Conservation (phyloP, 2,888 invertebrate species). For the Parnassius glacialis region DNA sequence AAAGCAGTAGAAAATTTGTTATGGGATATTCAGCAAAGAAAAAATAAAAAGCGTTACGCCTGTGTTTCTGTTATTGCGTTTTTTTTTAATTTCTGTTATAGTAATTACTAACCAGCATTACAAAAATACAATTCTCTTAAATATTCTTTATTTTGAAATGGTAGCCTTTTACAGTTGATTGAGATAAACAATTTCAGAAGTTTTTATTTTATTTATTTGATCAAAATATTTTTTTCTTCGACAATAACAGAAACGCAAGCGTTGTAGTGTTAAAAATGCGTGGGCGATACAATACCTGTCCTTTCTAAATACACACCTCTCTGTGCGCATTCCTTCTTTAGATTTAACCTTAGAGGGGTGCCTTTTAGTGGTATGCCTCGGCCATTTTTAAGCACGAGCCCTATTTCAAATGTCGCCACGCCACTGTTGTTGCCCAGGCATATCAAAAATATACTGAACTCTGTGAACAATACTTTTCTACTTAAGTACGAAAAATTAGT, state of each 20-base stretch:
- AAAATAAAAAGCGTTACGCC: slow-evolving; percentile 56
- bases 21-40: slow-evolving; percentile 35
- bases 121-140: no score
- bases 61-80: slow-evolving; percentile 49
- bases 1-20: slow-evolving; percentile 28
- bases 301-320: slow-evolving; percentile 90
- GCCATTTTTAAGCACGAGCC: slow-evolving; percentile 90
- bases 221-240: slow-evolving; percentile 26
- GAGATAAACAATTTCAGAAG: no score
- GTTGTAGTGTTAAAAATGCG: slow-evolving; percentile 80
- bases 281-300: slow-evolving; percentile 83
- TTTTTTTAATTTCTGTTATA: slow-evolving; percentile 9
- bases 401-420: slow-evolving; percentile 92
- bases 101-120: background rate
- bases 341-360: slow-evolving; percentile 91
- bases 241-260: slow-evolving; percentile 53
- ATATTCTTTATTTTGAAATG: no score
- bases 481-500: background rate
- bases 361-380: slow-evolving; percentile 90
- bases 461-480: slow-evolving; percentile 67
- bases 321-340: slow-evolving; percentile 96
- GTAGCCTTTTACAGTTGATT: no score
- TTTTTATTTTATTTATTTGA: no score
- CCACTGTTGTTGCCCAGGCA: slow-evolving; percentile 94
- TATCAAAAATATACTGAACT: slow-evolving; percentile 93